Percentiles rank a stretch among this genome's conserved stretches.
These are phyloP conservation scores for Phaedon cochleariae DNA, from an alignment of 2,888 invertebrate genomes.

Conservation along the genomic window DNA sequence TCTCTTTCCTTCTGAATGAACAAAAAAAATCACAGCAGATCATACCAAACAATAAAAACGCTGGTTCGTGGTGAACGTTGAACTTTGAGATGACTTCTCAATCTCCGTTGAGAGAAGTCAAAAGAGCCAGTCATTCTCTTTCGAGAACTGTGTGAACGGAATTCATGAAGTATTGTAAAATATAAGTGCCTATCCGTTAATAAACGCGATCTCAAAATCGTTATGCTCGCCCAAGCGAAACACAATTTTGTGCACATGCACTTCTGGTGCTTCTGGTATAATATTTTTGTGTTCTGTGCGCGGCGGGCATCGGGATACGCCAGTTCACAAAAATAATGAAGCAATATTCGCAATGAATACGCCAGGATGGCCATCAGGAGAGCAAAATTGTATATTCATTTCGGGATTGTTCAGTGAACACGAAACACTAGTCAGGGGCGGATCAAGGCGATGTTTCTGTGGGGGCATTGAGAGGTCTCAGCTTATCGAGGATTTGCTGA, in stretches of 20 bases:
- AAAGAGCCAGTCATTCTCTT: background rate
- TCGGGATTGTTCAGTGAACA: background rate
- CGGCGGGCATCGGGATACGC: background rate
- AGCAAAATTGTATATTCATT: background rate
- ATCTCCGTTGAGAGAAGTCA: too few species aligned
- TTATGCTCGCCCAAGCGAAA: background rate
- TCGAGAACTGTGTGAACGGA: slow-evolving; percentile 1
- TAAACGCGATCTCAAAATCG: background rate
- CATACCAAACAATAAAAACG: too few species aligned
- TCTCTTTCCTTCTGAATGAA: too few species aligned
- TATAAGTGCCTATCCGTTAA: too few species aligned
- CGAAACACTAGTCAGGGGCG: too few species aligned
- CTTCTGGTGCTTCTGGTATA: background rate
- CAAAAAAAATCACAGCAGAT: too few species aligned
- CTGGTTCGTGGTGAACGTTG: too few species aligned
- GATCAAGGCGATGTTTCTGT: too few species aligned
- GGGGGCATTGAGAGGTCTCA: too few species aligned
- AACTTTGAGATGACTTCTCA: too few species aligned
- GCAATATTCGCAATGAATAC: background rate
- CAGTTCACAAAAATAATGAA: slow-evolving; percentile 2
- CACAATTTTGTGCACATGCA: too few species aligned
- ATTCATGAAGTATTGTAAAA: background rate
- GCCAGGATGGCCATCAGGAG: background rate
- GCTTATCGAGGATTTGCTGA: too few species aligned
- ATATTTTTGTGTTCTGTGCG: background rate